Evolutionary conservation across 2,888 invertebrate genomes (phyloP).

Genomic region (Strigamia transsilvanica): DNA sequence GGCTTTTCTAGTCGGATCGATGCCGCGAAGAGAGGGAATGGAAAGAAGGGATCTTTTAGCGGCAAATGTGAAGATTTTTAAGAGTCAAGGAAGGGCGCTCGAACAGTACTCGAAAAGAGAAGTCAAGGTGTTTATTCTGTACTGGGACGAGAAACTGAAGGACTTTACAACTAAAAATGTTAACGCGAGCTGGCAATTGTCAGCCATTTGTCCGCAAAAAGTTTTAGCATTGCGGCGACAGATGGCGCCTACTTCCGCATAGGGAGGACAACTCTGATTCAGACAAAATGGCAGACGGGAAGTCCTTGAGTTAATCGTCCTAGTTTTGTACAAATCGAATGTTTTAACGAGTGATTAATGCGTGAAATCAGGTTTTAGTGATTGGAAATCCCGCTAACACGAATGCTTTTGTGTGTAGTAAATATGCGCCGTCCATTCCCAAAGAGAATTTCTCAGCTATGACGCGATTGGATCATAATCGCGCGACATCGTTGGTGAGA

Average conservation of each 20-base stretch:
- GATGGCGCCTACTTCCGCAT: too few species aligned
- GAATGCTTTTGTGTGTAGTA: constrained; percentile 93
- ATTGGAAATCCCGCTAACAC: constrained; percentile 99
- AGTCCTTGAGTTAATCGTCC: too few species aligned
- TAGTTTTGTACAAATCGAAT: background rate
- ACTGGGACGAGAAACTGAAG: too few species aligned
- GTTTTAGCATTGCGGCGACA: too few species aligned
- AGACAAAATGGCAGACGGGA: too few species aligned
- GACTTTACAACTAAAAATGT: too few species aligned
- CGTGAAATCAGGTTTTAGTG: constrained; percentile 70
- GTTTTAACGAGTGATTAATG: too few species aligned
- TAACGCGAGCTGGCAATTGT: too few species aligned
- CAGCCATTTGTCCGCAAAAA: too few species aligned
- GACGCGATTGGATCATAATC: constrained; percentile 98
- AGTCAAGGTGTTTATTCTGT: constrained; percentile 78
- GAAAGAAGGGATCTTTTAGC: constrained; percentile 96
- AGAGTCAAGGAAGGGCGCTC: constrained; percentile 89
- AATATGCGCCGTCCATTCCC: constrained; percentile 95
- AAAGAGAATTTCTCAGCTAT: constrained; percentile 96
- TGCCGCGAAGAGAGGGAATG: constrained; percentile 98
- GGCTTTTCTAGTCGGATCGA: constrained; percentile 96
- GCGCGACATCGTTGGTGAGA: constrained; percentile 83
- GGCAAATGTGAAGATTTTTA: constrained; percentile 98
- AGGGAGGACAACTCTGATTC: too few species aligned
- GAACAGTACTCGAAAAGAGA: constrained; percentile 89